Conservation (phyloP, 2,888 invertebrate species). For the Hydriomena furcata region DNA sequence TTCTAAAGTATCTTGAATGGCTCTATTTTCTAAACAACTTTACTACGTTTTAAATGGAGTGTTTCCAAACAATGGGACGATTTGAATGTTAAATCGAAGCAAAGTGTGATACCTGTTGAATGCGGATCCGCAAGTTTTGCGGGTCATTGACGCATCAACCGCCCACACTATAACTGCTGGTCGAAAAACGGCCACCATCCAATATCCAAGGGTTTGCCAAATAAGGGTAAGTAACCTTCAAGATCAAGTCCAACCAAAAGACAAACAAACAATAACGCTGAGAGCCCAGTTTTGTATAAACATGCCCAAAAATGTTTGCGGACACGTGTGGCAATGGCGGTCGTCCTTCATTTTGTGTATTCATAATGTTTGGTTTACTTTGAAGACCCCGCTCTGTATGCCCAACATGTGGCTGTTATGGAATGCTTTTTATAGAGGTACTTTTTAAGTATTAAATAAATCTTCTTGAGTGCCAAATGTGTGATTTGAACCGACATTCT, state of each 20-base stretch:
- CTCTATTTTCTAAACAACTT: constrained; percentile 26
- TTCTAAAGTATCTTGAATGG: constrained; percentile 4
- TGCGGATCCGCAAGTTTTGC: constrained; percentile 80
- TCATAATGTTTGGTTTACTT: constrained; percentile 64
- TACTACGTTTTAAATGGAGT: constrained; percentile 27
- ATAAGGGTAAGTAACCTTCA: constrained; percentile 29
- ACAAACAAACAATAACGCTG: constrained; percentile 54
- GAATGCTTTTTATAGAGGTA: constrained; percentile 25
- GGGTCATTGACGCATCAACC: constrained; percentile 81
- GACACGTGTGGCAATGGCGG: constrained; percentile 68
- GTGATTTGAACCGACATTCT: constrained; percentile 33
- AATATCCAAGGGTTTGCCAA: constrained; percentile 30
- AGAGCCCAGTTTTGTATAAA: constrained; percentile 63
- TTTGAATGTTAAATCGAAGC: constrained; percentile 51
- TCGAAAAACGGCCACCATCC: constrained; percentile 49
- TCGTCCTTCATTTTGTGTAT: constrained; percentile 63
- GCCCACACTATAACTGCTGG: constrained; percentile 69
- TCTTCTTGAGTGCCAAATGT: constrained; percentile 38
- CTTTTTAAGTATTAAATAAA: constrained; percentile 39
- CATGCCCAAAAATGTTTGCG: constrained; percentile 69
- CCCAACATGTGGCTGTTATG: constrained; percentile 47
- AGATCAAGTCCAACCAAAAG: constrained; percentile 40
- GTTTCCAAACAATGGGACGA: constrained; percentile 50
- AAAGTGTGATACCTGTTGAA: constrained; percentile 67
- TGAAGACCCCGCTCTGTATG: constrained; percentile 65